Evolutionary conservation across 2,797 vertebrate genomes (phyloP).

Genomic region (Sebastes hopkinsi): DNA sequence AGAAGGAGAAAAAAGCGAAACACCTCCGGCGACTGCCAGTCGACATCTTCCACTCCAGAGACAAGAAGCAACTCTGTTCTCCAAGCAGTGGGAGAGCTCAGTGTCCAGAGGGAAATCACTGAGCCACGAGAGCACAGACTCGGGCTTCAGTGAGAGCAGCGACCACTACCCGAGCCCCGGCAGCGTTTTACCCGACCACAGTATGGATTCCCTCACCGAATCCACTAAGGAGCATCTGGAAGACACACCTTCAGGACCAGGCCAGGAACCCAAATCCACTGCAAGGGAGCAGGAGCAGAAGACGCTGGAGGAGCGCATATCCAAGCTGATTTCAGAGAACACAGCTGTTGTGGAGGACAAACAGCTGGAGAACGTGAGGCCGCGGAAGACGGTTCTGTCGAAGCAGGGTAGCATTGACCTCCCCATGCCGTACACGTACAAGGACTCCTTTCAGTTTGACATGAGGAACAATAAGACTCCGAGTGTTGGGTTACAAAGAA

Average conservation of each 20-base stretch:
- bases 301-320: slow-evolving; percentile 91
- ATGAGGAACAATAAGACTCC: slow-evolving; percentile 85
- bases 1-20: slow-evolving; percentile 32
- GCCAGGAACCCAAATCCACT: slow-evolving; percentile 44
- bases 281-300: slow-evolving; percentile 84
- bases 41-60: slow-evolving; percentile 84
- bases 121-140: slow-evolving; percentile 93
- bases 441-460: slow-evolving; percentile 98
- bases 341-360: slow-evolving; percentile 92
- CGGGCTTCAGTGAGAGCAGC: slow-evolving; percentile 92
- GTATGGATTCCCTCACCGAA: slow-evolving; percentile 80
- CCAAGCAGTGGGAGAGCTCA: slow-evolving; percentile 85
- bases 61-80: slow-evolving; percentile 85
- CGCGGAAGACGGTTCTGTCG: slow-evolving; percentile 92
- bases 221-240: slow-evolving; percentile 64
- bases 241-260: slow-evolving; percentile 41
- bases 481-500: slow-evolving; percentile 72
- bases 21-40: slow-evolving; percentile 31
- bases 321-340: slow-evolving; percentile 94
- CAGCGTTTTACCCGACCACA: slow-evolving; percentile 80
- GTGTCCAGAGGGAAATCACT: slow-evolving; percentile 76
- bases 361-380: slow-evolving; percentile 91
- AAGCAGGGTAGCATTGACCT: slow-evolving; percentile 98
- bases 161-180: slow-evolving; percentile 87
- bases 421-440: slow-evolving; percentile 95